phyloP scores from a whole-genome alignment of 2,797 vertebrate genomes.

The Falco biarmicus region DNA sequence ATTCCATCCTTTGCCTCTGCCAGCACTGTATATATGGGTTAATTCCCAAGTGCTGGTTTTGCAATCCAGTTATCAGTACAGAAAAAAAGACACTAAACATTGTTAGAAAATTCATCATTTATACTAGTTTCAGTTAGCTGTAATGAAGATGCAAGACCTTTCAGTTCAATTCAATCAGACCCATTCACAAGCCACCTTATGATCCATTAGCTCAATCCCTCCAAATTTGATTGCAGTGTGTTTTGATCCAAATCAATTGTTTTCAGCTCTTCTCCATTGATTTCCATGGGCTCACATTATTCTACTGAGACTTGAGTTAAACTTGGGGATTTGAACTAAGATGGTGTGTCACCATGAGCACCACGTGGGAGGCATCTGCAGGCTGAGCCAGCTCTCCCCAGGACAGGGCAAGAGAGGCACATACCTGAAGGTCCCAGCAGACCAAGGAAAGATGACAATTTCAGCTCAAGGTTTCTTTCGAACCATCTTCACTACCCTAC shows the following conservation, averaged over 20 bases:
- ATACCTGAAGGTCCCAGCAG: background rate
- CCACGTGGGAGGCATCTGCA: rapidly evolving
- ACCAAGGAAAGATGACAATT: background rate
- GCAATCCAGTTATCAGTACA: slow-evolving; percentile 15
- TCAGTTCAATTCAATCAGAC: slow-evolving; percentile 67
- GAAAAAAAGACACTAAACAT: background rate
- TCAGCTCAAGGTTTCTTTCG: background rate
- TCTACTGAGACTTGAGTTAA: slow-evolving; percentile 16
- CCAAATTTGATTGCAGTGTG: slow-evolving; percentile 67
- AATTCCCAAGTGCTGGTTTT: slow-evolving; percentile 9
- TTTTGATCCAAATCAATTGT: slow-evolving; percentile 74
- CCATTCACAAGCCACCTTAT: slow-evolving; percentile 68
- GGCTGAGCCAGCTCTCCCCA: background rate
- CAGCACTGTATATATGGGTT: background rate
- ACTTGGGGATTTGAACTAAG: background rate
- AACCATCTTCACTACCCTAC: rapidly evolving
- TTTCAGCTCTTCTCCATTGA: slow-evolving; percentile 71
- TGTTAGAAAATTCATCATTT: slow-evolving; percentile 61
- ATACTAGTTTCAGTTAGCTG: slow-evolving; percentile 48
- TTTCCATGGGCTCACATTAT: slow-evolving; percentile 58
- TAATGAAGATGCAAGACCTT: slow-evolving; percentile 71
- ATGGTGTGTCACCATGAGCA: rapidly evolving
- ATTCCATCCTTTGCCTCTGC: background rate
- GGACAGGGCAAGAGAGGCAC: background rate
- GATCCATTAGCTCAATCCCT: slow-evolving; percentile 70